Conservation (phyloP, 2,797 vertebrate species). For the Enteromius viviparus region DNA sequence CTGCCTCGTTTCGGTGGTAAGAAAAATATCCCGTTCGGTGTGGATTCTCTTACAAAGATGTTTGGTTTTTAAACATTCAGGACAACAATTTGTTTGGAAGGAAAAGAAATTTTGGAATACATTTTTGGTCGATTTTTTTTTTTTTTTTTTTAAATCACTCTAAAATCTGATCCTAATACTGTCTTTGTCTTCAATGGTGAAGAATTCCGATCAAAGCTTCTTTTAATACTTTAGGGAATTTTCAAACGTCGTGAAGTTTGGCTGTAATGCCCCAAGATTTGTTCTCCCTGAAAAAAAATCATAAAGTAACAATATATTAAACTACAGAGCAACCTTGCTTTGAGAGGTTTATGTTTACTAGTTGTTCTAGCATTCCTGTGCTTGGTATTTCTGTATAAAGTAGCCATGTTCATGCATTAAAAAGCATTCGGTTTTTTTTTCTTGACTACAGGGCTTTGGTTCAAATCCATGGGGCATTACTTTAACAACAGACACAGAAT, state of each 20-base stretch:
- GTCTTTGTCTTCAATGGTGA: constrained; percentile 99
- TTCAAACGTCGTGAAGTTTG: constrained; percentile 99
- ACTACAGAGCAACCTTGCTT: constrained; percentile 99
- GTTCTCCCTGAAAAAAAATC: constrained; percentile 99
- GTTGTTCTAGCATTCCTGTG: constrained; percentile 79
- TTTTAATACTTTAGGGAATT: constrained; percentile 99
- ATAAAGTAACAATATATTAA: constrained; percentile 99
- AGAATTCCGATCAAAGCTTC: constrained; percentile 99
- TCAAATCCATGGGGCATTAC: constrained; percentile 98
- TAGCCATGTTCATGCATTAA: constrained; percentile 93
- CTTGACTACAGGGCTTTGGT: constrained; percentile 82
- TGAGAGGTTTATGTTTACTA: constrained; percentile 89
- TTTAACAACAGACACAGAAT: constrained; percentile 81
- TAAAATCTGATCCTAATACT: constrained; percentile 97
- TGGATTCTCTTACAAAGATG: constrained; percentile 70
- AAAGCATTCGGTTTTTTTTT: constrained; percentile 73
- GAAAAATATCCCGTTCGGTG: constrained; percentile 67
- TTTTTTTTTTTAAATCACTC: constrained; percentile 81
- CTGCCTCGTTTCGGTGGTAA: constrained; percentile 72
- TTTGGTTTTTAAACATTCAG: constrained; percentile 83
- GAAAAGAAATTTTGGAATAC: constrained; percentile 51
- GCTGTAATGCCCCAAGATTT: constrained; percentile 99
- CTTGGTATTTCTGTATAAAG: constrained; percentile 80
- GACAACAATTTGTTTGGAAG: constrained; percentile 71
- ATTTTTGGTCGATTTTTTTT: constrained; percentile 69